Conservation (phyloP, 2,113 vertebrate species). For the Verasper variegatus region DNA sequence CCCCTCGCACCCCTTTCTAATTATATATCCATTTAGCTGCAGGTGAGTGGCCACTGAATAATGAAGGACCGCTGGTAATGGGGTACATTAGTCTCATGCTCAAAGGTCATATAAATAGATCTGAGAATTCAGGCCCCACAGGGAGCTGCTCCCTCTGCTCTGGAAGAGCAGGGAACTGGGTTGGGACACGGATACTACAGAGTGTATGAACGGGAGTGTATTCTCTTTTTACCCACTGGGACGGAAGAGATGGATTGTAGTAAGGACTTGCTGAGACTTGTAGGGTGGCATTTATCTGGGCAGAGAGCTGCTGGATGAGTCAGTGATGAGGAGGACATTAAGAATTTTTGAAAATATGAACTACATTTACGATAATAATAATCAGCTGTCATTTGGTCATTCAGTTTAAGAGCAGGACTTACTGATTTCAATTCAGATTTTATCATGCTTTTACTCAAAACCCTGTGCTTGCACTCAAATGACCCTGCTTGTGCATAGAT, state of each 20-base stretch:
- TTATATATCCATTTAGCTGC: conserved; percentile 74
- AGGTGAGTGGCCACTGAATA: conserved; percentile 81
- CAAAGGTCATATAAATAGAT: conserved; percentile 79
- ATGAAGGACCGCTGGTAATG: conserved; percentile 78
- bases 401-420: too few relatives aligned
- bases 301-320: background rate
- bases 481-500: too few relatives aligned
- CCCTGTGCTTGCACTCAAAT: too few relatives aligned
- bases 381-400: too few relatives aligned
- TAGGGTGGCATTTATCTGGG: background rate
- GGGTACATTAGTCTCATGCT: conserved; percentile 71
- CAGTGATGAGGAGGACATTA: conserved; percentile 5
- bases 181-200: conserved; percentile 7
- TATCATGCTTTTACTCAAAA: too few relatives aligned
- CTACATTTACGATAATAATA: too few relatives aligned
- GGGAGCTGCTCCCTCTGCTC: conserved; percentile 49
- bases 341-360: background rate
- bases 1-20: conserved; percentile 51
- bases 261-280: conserved; percentile 2
- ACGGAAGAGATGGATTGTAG: conserved; percentile 2
- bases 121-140: conserved; percentile 48
- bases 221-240: conserved; percentile 1
- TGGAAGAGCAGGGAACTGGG: conserved; percentile 6
- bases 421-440: too few relatives aligned
- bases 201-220: accelerated